phyloP scores from a whole-genome alignment of 1,140 invertebrate species.

The Drosophila punjabiensis region DNA sequence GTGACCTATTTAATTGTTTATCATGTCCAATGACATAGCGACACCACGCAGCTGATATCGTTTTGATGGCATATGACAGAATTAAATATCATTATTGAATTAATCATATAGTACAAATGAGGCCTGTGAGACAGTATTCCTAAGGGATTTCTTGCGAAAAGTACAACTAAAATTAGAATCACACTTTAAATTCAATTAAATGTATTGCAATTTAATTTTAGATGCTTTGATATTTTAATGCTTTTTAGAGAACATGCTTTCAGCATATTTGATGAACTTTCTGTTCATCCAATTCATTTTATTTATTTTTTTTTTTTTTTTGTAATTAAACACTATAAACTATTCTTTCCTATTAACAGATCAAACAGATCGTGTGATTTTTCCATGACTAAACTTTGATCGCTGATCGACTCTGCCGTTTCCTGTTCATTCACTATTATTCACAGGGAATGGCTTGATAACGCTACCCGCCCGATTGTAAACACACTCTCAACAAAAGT shows the following conservation, averaged over 20 bases:
- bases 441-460: conserved; percentile 15
- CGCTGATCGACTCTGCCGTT: conserved; percentile 3
- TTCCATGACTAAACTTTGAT: conserved; percentile 21
- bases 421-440: conserved; percentile 13
- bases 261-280: too few relatives aligned
- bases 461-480: neutral
- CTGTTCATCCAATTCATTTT: too few relatives aligned
- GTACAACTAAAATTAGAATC: neutral
- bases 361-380: neutral
- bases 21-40: neutral
- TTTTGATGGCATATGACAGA: conserved; percentile 11
- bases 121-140: neutral
- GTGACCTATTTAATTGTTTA: conserved; percentile 22
- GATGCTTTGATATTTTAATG: neutral
- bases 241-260: neutral
- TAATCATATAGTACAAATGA: neutral
- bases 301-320: too few relatives aligned
- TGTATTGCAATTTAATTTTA: neutral
- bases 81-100: conserved; percentile 9
- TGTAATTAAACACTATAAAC: neutral
- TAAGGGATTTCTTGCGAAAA: neutral
- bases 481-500: neutral
- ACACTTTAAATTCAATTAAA: neutral
- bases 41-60: conserved; percentile 7
- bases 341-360: neutral